Evolutionary conservation across 2,888 invertebrate species (phyloP), one percentile per base, ranked within the genome.

Genomic region (Lepidonotus clava): DNA sequence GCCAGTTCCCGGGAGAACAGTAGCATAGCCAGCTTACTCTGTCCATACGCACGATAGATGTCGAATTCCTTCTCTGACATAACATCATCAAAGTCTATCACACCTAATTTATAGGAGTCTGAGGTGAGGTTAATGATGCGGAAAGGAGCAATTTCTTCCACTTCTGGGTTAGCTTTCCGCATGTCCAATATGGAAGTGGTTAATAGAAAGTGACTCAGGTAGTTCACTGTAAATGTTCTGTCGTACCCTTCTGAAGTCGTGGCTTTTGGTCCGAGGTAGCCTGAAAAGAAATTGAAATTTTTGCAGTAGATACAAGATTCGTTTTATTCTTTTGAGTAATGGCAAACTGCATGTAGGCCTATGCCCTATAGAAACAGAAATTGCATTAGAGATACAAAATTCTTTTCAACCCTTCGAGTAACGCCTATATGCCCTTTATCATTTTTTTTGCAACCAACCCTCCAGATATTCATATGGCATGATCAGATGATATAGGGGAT

Each of bases 161-260:
- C 28, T 66, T 76, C 41, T 6, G 76, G 41, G 11, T 36, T 21
- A 38, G 21, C 36, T 4, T 14, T 41, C 4, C n/a, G 89, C 86
- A 90, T 91, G 51, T 92, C 91, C 40, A 88, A 87, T 46, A 92
- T 87, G 5, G 92, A 88, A 77, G 91, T 87, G 0, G 92, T 92
- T 80, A 92, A 90, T 86, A 91, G 91, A 88, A 92, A 92, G 86
- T 92, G 92, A 6, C 92, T 92, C 1, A 92, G 89, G 88, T 92
- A 91, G 89, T 92, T 92, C n/a, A 92, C 92, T 0, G 91, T 92
- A 36, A 92, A 90, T 18, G 86, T 86, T 14, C 90, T 86, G 88
- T 92, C 92, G 38, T 91, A 89, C 0, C 91, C 91, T 83, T 92
- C 92, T 8, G 89, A 90, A 0, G 92, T 92, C 1, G 90, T 90